Evolutionary conservation across 2,113 vertebrate genomes (phyloP), one percentile per base, ranked within the genome.

Genomic region (Phylloscopus whistleri): DNA sequence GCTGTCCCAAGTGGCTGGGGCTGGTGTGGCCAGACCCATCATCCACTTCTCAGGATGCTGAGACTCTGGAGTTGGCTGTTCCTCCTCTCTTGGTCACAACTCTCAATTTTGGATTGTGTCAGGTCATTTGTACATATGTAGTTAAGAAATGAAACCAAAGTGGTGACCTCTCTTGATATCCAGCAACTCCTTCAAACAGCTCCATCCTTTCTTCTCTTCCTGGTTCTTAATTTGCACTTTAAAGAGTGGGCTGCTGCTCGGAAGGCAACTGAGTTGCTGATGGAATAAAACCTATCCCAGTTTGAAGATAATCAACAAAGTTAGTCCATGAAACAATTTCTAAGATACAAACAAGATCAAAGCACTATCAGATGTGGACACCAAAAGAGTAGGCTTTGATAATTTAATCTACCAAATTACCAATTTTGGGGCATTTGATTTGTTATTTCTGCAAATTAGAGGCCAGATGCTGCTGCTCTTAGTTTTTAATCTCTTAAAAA

Each of bases 241-340:
- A 96, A 97, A 95, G 94, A 85, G 23, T 6, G 2, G 35, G 51
- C 84, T 92, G 86, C 75, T 77, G 88, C 92, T 97, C 0, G 0
- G 63, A 62, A 95, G 58, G 78, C 44, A 46, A 19, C 66, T 13
- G 68, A 80, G 68, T 70, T 86, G 49, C 94, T 93, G 94, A 89
- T 78, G 37, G 90, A 90, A 95, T 90, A 92, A 96, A 96, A 94
- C 90, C 83, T 95, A 88, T 81, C 83, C 58, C 62, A 64, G 92
- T 95, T 96, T 94, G 95, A 95, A 96, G 94, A 87, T 92, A 94
- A 96, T 96, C 85, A 85, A 91, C 90, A 89, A 94, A 93, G 92
- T 95, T 94, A 87, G 90, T 76, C 83, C 88, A 63, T 91, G 77
- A 88, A 93, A 89, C 83, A 89, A 87, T 96, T 96, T 97, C 82